Evolutionary conservation across 2,888 invertebrate species (phyloP).

Genomic region (Muscina levida): DNA sequence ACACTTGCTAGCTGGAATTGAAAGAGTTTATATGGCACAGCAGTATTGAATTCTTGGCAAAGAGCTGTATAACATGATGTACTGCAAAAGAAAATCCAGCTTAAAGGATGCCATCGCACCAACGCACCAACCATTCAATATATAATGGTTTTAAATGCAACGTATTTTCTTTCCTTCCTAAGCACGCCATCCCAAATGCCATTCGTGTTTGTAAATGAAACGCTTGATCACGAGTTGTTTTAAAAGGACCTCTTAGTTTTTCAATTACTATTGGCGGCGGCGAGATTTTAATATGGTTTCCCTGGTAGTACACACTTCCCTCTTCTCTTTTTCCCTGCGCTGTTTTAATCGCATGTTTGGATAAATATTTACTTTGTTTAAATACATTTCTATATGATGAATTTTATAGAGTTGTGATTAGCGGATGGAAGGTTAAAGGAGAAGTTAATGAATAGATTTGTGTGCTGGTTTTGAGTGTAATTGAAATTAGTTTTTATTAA

Average conservation of each 20-base stretch:
- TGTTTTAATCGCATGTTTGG: not conserved
- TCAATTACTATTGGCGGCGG: not conserved
- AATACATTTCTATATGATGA: no score
- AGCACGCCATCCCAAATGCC: slow-evolving; percentile 2
- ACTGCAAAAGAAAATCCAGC: not conserved
- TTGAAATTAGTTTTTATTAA: no score
- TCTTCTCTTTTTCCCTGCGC: not conserved
- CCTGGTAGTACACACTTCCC: slow-evolving; percentile 7
- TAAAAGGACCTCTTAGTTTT: slow-evolving; percentile 1
- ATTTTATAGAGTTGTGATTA: no score
- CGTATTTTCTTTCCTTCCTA: not conserved
- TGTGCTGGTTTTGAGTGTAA: no score
- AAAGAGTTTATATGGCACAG: slow-evolving; percentile 11
- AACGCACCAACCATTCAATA: not conserved
- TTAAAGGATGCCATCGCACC: not conserved
- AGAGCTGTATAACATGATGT: slow-evolving; percentile 21
- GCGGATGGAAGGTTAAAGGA: no score
- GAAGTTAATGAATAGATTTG: no score
- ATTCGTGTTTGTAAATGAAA: slow-evolving; percentile 16
- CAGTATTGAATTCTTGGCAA: slow-evolving; percentile 25
- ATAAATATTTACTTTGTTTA: slow-evolving; percentile 24
- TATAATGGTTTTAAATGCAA: no score
- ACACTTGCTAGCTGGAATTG: not conserved
- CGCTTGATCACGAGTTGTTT: slow-evolving; percentile 19
- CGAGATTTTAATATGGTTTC: not conserved